Percentiles rank a stretch among this genome's conserved stretches.
Conservation (phyloP, 2,113 vertebrate genomes). For the Sialia sialis region DNA sequence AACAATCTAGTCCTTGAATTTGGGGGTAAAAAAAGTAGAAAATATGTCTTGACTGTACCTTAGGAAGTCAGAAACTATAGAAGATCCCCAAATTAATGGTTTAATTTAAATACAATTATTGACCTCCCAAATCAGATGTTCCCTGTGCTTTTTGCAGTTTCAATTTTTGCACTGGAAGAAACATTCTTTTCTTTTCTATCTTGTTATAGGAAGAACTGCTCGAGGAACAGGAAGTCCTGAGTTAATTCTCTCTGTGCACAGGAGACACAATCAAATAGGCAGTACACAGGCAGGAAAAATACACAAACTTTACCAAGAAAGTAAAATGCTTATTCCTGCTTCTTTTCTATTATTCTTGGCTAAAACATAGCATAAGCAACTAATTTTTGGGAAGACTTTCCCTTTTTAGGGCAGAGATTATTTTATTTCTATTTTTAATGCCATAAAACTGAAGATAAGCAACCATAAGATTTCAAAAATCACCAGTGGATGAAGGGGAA, state of each 20-base stretch:
- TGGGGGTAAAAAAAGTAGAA: background rate
- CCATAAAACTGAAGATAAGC: background rate
- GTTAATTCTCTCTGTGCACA: background rate
- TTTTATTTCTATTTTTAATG: background rate
- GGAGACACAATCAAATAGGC: background rate
- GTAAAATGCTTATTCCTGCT: background rate
- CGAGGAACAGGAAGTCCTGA: background rate
- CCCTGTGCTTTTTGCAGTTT: background rate
- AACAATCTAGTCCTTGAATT: background rate
- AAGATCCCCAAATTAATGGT: background rate
- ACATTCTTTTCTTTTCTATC: background rate
- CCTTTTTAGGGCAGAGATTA: background rate
- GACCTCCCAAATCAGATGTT: background rate
- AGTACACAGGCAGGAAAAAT: background rate
- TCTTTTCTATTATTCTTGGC: background rate
- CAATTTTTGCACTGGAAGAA: background rate
- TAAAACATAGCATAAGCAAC: background rate
- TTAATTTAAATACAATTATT: background rate
- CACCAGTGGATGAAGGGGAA: background rate
- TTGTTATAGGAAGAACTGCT: background rate
- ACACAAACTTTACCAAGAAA: background rate
- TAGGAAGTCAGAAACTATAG: background rate
- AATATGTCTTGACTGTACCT: background rate
- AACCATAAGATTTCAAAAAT: background rate
- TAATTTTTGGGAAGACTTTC: background rate